Evolutionary conservation across 2,888 invertebrate species (phyloP).

Genomic region (Dermolepida albohirtum): DNA sequence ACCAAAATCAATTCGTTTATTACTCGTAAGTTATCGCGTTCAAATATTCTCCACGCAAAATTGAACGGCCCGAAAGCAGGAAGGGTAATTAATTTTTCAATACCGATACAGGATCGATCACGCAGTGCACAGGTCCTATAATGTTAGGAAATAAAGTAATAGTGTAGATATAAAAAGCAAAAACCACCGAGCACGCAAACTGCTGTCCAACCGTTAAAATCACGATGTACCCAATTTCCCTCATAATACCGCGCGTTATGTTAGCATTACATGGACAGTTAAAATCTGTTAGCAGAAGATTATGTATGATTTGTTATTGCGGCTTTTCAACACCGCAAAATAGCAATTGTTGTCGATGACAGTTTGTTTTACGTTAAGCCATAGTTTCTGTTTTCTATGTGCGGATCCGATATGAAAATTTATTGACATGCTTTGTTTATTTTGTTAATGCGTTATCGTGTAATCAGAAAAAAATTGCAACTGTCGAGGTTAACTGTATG

Average conservation of each 20-base stretch:
- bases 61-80: neutral
- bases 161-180: conserved; percentile 55
- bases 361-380: conserved; percentile 34
- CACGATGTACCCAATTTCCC: conserved; percentile 63
- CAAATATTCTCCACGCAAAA: neutral
- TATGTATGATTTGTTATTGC: conserved; percentile 66
- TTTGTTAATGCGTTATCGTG: too few species aligned
- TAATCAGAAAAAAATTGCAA: too few species aligned
- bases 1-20: too few species aligned
- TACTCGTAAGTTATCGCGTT: too few species aligned
- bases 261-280: conserved; percentile 65
- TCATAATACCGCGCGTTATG: conserved; percentile 64
- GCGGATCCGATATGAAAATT: too few species aligned
- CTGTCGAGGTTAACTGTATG: too few species aligned
- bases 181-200: conserved; percentile 61
- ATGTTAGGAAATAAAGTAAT: conserved; percentile 53
- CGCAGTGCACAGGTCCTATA: conserved; percentile 34
- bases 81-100: conserved; percentile 24
- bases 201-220: conserved; percentile 62
- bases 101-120: neutral
- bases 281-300: conserved; percentile 66
- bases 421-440: too few species aligned
- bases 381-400: conserved; percentile 29
- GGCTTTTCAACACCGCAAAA: conserved; percentile 63
- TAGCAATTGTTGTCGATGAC: conserved; percentile 43